Conservation (phyloP, 2,888 invertebrate species). For the Hanleya hanleyi region DNA sequence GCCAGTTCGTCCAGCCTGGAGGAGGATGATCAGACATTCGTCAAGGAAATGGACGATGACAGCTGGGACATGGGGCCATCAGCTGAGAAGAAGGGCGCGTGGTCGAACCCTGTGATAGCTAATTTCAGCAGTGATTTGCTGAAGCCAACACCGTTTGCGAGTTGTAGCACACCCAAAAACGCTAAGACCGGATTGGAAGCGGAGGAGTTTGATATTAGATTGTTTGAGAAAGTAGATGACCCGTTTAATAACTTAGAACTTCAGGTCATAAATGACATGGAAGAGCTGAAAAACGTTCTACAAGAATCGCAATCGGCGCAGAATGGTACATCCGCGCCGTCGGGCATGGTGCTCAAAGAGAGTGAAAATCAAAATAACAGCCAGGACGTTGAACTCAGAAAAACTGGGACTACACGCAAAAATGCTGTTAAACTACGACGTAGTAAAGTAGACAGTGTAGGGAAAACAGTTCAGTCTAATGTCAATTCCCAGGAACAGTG, state of each 20-base stretch:
- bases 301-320: slow-evolving; percentile 19
- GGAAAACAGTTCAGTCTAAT: neutral
- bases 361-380: neutral
- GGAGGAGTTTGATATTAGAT: slow-evolving; percentile 49
- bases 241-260: slow-evolving; percentile 63
- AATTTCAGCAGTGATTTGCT: neutral
- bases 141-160: neutral
- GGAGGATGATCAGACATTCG: neutral
- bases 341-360: neutral
- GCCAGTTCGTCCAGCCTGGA: neutral
- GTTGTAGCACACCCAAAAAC: neutral
- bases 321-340: neutral
- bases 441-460: neutral
- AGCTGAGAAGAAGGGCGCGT: neutral
- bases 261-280: slow-evolving; percentile 61
- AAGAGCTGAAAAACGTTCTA: slow-evolving; percentile 57
- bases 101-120: neutral
- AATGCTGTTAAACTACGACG: neutral
- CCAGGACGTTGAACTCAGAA: neutral
- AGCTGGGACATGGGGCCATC: neutral
- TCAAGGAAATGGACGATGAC: neutral
- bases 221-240: slow-evolving; percentile 64
- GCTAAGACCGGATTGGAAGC: slow-evolving; percentile 25
- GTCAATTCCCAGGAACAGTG: neutral
- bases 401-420: neutral